Evolutionary conservation across 2,888 invertebrate species (phyloP).

Genomic region (Loripinus fragilis): DNA sequence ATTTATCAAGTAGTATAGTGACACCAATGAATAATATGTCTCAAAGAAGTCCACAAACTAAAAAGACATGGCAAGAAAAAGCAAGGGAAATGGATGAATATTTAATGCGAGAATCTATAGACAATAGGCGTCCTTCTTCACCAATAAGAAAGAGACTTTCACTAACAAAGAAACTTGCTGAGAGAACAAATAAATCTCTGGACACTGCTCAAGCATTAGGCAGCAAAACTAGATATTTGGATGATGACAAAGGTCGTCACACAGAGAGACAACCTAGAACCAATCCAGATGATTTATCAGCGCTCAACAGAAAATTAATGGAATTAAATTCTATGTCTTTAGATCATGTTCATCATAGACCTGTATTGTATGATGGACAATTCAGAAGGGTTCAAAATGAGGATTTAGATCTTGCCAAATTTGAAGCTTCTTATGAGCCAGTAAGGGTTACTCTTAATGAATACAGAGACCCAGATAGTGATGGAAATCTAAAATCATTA

Average conservation of each 20-base stretch:
- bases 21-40: conserved; percentile 15
- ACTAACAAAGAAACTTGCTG: conserved; percentile 38
- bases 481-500: neutral
- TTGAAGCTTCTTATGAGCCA: neutral
- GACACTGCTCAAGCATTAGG: neutral
- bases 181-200: conserved; percentile 17
- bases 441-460: neutral
- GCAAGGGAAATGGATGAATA: conserved; percentile 38
- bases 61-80: conserved; percentile 3
- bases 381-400: neutral
- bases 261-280: neutral
- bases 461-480: neutral
- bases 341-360: neutral
- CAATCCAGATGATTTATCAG: neutral
- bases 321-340: neutral
- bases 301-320: neutral
- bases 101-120: conserved; percentile 49
- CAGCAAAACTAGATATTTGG: neutral
- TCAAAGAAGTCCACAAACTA: neutral
- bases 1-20: conserved; percentile 35
- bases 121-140: conserved; percentile 52
- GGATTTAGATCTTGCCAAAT: neutral
- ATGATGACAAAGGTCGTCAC: neutral
- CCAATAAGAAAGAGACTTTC: conserved; percentile 43
- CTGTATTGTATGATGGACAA: neutral